A percentile compares a stretch with the other conserved stretches of the same genome.
Evolutionary conservation across 2,888 invertebrate genomes (phyloP).

Genomic region (Cephus runcator): DNA sequence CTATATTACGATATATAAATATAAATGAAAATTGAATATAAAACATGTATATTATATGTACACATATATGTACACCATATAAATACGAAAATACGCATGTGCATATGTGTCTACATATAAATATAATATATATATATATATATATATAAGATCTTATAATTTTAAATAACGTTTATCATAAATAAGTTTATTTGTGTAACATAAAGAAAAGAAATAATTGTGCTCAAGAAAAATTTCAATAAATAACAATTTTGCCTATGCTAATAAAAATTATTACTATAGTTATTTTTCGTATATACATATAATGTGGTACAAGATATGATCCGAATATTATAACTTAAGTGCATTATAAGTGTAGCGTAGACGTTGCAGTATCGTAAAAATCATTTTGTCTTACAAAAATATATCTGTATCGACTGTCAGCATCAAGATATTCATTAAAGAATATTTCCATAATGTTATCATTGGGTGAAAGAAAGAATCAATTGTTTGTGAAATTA

Average conservation of each 20-base stretch:
- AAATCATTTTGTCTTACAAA: neutral
- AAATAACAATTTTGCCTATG: slow-evolving; percentile 59
- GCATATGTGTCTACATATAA: slow-evolving; percentile 36
- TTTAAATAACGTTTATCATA: slow-evolving; percentile 51
- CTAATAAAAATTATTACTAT: slow-evolving; percentile 29
- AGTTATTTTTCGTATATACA: slow-evolving; percentile 6
- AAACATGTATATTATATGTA: slow-evolving; percentile 17
- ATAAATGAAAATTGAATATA: slow-evolving; percentile 27
- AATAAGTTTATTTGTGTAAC: slow-evolving; percentile 49
- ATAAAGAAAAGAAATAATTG: slow-evolving; percentile 47
- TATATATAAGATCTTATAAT: slow-evolving; percentile 47
- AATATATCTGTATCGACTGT: neutral
- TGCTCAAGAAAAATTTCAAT: slow-evolving; percentile 57
- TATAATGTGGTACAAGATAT: slow-evolving; percentile 19
- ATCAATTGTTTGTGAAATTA: neutral
- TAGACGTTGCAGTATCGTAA: neutral
- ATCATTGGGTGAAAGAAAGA: neutral
- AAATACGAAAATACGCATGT: slow-evolving; percentile 21
- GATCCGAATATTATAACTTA: slow-evolving; percentile 20
- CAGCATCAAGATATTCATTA: neutral
- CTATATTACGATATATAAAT: slow-evolving; percentile 39
- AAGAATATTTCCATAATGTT: neutral
- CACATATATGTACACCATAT: neutral
- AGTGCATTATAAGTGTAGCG: slow-evolving; percentile 25
- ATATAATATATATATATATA: slow-evolving; percentile 31